Evolutionary conservation across 2,797 vertebrate species (phyloP).

Genomic region (Gouania willdenowi): DNA sequence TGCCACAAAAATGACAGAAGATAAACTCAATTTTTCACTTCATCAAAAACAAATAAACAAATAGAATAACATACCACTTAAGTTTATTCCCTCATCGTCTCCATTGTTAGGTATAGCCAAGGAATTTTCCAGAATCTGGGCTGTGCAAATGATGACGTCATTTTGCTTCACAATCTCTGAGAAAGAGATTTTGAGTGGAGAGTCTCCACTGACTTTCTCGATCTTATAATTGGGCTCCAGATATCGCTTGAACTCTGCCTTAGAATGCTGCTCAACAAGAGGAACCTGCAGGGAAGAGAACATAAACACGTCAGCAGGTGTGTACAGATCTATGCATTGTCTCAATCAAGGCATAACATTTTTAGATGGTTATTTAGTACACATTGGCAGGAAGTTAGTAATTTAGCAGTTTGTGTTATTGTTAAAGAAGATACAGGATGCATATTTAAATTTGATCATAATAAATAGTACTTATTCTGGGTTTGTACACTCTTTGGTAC

Average conservation of each 20-base stretch:
- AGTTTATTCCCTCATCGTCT: slow-evolving; percentile 81
- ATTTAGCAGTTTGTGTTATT: too few relatives aligned
- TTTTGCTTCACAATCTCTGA: slow-evolving; percentile 79
- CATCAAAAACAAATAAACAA: too few relatives aligned
- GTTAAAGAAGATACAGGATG: too few relatives aligned
- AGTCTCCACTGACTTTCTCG: slow-evolving; percentile 86
- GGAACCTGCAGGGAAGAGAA: slow-evolving; percentile 77
- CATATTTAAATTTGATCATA: too few relatives aligned
- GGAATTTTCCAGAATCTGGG: slow-evolving; percentile 94
- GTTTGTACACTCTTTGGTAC: too few relatives aligned
- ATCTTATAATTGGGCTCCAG: slow-evolving; percentile 80
- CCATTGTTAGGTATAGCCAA: slow-evolving; percentile 74
- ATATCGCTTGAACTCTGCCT: slow-evolving; percentile 82
- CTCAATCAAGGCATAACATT: too few relatives aligned
- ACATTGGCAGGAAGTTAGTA: too few relatives aligned
- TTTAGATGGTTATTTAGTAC: too few relatives aligned
- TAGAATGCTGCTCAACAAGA: slow-evolving; percentile 89
- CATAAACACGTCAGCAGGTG: not conserved
- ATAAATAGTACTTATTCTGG: too few relatives aligned
- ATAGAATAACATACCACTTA: slow-evolving; percentile 83
- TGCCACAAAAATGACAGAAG: too few relatives aligned
- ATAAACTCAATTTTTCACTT: too few relatives aligned
- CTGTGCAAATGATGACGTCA: slow-evolving; percentile 92
- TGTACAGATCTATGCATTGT: not conserved
- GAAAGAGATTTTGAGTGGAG: slow-evolving; percentile 91